Evolutionary conservation across 2,888 invertebrate species (phyloP).

Genomic region (Drosophila multiciliata): DNA sequence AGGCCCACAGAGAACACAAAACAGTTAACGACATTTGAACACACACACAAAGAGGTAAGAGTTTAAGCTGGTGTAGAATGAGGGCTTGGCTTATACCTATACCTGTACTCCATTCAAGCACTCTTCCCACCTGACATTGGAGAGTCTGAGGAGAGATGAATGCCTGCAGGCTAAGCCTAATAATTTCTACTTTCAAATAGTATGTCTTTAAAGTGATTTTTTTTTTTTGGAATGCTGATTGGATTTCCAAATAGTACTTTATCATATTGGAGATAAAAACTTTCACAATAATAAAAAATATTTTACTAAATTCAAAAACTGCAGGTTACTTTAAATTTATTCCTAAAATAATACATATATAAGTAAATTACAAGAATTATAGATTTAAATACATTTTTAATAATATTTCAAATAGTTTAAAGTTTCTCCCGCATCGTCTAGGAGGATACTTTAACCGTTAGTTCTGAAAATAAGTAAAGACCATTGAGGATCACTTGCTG

Average conservation of each 20-base stretch:
- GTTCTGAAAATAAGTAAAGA: not conserved
- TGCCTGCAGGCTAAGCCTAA: conserved; percentile 4
- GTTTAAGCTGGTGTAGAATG: conserved; percentile 3
- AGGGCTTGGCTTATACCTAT: conserved; percentile 32
- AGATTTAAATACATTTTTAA: not conserved
- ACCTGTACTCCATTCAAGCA: conserved; percentile 20
- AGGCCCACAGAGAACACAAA: conserved; percentile 19
- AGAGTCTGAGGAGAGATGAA: conserved; percentile 24
- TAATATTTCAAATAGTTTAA: not conserved
- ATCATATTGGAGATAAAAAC: not conserved
- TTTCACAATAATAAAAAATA: not conserved
- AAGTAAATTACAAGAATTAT: not conserved
- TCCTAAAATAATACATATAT: not conserved
- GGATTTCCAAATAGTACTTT: conserved; percentile 2
- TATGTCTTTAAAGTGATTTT: not conserved
- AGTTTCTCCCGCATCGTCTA: not conserved
- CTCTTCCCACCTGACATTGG: conserved; percentile 35
- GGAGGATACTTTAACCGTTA: not conserved
- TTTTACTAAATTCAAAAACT: not conserved
- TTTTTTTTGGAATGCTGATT: conserved; percentile 1
- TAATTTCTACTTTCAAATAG: conserved; percentile 8
- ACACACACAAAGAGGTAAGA: conserved; percentile 19
- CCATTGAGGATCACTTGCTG: conserved; percentile 12
- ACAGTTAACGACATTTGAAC: conserved; percentile 17
- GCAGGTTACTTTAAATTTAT: not conserved